Percentiles rank a stretch among this genome's conserved stretches.
Conservation (phyloP, 2,113 vertebrate species). For the Tonatia bakeri region DNA sequence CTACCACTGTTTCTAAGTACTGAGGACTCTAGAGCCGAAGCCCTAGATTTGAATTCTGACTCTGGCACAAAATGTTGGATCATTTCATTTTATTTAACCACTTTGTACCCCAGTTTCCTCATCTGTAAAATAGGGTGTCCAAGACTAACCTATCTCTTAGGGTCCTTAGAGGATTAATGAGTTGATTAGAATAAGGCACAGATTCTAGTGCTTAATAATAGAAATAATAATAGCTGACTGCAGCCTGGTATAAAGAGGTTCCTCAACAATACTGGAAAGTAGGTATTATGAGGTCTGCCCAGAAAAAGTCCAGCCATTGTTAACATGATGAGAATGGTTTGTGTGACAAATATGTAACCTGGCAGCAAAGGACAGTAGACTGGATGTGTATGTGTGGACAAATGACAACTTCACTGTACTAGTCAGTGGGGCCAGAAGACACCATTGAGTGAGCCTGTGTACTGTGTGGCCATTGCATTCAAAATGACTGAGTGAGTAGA, state of each 20-base stretch:
- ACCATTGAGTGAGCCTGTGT: no score
- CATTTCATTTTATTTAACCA: background rate
- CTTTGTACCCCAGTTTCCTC: background rate
- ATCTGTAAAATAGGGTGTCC: background rate
- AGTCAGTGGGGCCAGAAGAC: no score
- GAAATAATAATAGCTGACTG: background rate
- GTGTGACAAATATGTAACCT: no score
- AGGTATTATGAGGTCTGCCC: no score
- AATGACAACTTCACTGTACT: no score
- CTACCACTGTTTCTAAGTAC: background rate
- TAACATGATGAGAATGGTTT: no score
- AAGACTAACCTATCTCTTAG: background rate
- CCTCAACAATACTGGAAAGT: accelerated
- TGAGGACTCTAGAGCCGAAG: background rate
- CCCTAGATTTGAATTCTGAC: background rate
- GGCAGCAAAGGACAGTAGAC: no score
- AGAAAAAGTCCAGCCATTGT: no score
- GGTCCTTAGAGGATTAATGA: background rate
- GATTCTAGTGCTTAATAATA: accelerated
- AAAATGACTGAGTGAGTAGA: no score
- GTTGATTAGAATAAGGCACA: background rate
- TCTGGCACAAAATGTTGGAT: background rate
- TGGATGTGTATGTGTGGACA: no score
- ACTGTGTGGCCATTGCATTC: no score
- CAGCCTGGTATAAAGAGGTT: background rate